A percentile compares a stretch with the other conserved stretches of the same genome.
Conservation (phyloP, 2,113 vertebrate species). For the Phylloscopus trochilus region DNA sequence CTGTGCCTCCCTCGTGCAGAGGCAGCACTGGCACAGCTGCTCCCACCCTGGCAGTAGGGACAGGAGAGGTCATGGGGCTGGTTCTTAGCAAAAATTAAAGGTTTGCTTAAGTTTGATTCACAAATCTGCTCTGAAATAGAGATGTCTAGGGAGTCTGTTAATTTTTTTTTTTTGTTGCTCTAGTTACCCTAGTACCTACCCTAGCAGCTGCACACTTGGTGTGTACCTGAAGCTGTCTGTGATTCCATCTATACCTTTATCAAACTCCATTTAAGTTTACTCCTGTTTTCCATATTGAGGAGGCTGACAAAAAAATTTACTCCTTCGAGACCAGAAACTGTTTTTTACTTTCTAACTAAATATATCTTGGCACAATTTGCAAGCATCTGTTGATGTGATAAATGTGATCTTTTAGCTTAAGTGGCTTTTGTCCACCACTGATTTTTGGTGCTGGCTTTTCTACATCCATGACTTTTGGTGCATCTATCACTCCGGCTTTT, state of each 20-base stretch:
- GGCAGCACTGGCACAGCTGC: neutral
- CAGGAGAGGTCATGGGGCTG: neutral
- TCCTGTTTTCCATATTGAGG: neutral
- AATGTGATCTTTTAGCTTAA: neutral
- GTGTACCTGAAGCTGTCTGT: neutral
- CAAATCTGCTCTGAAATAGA: neutral
- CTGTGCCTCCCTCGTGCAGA: neutral
- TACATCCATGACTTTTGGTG: neutral
- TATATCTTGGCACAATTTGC: neutral
- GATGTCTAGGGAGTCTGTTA: neutral
- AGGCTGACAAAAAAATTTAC: neutral
- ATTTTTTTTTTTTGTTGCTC: neutral
- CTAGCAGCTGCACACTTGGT: neutral
- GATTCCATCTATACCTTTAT: neutral
- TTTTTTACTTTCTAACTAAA: neutral
- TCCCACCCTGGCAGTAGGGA: neutral
- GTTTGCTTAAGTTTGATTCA: neutral
- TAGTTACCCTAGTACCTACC: neutral
- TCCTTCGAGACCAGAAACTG: neutral
- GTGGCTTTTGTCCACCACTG: neutral
- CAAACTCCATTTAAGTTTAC: neutral
- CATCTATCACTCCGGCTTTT: neutral
- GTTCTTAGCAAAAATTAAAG: neutral
- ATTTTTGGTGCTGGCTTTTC: neutral
- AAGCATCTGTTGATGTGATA: neutral